phyloP scores from a whole-genome alignment of 2,113 vertebrate species.

The Cisticola juncidis region DNA sequence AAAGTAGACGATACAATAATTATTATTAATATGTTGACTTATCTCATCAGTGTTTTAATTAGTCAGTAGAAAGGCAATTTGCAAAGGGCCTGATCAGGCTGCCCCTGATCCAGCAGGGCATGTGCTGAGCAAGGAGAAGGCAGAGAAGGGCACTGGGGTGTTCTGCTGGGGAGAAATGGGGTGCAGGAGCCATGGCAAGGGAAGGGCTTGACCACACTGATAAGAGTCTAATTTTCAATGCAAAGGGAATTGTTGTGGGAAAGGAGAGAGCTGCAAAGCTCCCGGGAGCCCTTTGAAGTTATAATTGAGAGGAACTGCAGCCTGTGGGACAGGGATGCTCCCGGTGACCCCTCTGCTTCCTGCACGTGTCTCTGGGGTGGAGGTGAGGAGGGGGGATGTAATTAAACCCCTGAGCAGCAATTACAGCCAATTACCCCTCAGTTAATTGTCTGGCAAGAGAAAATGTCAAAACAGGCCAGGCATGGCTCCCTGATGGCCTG shows the following conservation, averaged over 20 bases:
- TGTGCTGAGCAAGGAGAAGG: neutral
- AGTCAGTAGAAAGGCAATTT: constrained; percentile 50
- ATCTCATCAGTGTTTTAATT: constrained; percentile 65
- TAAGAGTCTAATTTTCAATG: constrained; percentile 39
- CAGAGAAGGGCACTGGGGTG: neutral
- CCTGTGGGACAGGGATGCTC: constrained; percentile 25
- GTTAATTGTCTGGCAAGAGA: constrained; percentile 52
- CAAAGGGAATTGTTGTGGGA: constrained; percentile 38
- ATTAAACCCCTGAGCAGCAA: constrained; percentile 42
- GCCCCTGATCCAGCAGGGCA: neutral
- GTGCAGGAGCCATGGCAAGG: neutral
- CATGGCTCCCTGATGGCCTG: constrained; percentile 15
- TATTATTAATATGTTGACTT: constrained; percentile 68
- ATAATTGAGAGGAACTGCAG: constrained; percentile 51
- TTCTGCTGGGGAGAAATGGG: neutral
- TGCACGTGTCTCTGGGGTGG: constrained; percentile 22
- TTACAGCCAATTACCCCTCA: constrained; percentile 53
- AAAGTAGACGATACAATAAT: constrained; percentile 58
- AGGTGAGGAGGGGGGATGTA: neutral
- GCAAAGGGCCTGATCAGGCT: neutral
- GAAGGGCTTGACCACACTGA: neutral
- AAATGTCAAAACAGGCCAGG: constrained; percentile 35
- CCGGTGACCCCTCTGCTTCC: constrained; percentile 11
- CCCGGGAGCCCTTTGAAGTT: constrained; percentile 56
- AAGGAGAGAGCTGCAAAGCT: neutral